phyloP scores from a whole-genome alignment of 2,113 vertebrate species.

The Colius striatus region DNA sequence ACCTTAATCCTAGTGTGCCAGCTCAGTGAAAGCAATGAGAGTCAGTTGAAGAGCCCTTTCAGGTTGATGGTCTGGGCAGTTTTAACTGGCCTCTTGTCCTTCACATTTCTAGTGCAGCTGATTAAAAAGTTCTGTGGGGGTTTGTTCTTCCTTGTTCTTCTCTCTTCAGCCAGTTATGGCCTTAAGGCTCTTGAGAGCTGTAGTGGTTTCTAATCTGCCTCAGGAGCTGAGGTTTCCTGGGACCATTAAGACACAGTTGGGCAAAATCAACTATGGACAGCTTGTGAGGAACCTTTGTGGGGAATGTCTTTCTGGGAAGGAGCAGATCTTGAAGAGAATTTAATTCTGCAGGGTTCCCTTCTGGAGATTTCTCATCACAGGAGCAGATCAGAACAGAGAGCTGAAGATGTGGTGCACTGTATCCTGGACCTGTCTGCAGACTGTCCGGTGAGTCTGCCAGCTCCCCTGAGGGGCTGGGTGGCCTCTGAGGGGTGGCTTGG shows the following conservation, averaged over 20 bases:
- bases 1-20: background rate
- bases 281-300: background rate
- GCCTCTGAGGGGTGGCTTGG: background rate
- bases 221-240: background rate
- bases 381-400: conserved; percentile 95
- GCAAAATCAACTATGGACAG: background rate
- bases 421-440: conserved; percentile 97
- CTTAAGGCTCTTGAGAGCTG: background rate
- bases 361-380: conserved; percentile 97
- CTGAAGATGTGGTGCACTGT: conserved; percentile 99
- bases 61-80: background rate
- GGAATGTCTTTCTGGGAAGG: background rate
- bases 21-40: background rate
- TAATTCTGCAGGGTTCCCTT: conserved; percentile 87
- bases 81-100: background rate
- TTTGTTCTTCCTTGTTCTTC: background rate
- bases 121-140: background rate
- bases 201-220: background rate
- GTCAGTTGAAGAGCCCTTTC: background rate
- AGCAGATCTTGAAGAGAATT: background rate
- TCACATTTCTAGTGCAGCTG: background rate
- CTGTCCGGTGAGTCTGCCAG: conserved; percentile 79
- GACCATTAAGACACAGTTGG: accelerated
- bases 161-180: background rate
- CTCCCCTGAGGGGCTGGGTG: background rate